These are phyloP conservation scores for Platyscapa corneri DNA, from an alignment of 1,140 invertebrate genomes.

Conservation along the genomic window DNA sequence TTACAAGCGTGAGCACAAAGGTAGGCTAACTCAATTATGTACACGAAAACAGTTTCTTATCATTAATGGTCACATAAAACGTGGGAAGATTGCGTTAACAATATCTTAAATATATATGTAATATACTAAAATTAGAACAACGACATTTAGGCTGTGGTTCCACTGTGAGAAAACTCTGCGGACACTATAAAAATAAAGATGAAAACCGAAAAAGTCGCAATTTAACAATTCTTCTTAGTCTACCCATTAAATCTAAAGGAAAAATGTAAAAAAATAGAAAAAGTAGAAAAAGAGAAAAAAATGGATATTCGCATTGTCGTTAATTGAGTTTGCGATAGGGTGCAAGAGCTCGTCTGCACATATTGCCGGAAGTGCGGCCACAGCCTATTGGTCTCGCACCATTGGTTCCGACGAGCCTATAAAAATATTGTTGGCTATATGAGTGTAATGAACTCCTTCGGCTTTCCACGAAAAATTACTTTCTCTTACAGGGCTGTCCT, in stretches of 20 bases:
- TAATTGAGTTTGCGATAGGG: slow-evolving; percentile 15
- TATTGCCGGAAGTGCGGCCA: slow-evolving; percentile 39
- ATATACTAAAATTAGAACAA: slow-evolving; percentile 45
- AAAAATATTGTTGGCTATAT: slow-evolving; percentile 16
- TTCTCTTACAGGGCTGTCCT: not conserved
- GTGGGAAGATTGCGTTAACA: slow-evolving; percentile 46
- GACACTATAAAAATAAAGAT: not conserved
- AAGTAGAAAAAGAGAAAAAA: not conserved
- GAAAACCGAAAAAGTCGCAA: not conserved
- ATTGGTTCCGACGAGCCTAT: slow-evolving; percentile 27
- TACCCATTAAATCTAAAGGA: not conserved
- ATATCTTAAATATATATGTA: slow-evolving; percentile 24
- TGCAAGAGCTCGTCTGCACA: not conserved
- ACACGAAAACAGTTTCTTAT: slow-evolving; percentile 47
- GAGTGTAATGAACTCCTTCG: slow-evolving; percentile 36
- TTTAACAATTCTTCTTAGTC: not conserved
- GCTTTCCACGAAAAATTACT: slow-evolving; percentile 39
- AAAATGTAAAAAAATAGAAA: not conserved
- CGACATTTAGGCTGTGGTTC: slow-evolving; percentile 26
- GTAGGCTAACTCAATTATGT: slow-evolving; percentile 32
- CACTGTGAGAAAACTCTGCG: slow-evolving; percentile 26
- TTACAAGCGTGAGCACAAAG: not conserved
- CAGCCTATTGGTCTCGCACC: slow-evolving; percentile 37
- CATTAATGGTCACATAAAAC: slow-evolving; percentile 1
- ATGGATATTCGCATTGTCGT: not conserved